Evolutionary conservation across 92 coral and sea anemone species (phyloP).

Genomic region (Porites cylindrica): DNA sequence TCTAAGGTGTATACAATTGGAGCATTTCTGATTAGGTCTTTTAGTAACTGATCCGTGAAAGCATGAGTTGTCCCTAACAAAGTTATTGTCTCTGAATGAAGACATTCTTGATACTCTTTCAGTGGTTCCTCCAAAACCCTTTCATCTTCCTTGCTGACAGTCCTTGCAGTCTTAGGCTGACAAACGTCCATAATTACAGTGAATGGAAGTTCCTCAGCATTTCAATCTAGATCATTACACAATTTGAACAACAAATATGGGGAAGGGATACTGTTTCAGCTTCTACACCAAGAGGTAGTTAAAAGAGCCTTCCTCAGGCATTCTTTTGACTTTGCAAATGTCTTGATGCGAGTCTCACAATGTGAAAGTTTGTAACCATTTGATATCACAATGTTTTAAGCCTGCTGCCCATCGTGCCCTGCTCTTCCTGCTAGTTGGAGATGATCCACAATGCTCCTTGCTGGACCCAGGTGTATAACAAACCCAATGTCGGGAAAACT

Average conservation of each 20-base stretch:
- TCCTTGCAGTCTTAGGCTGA: conserved; percentile 11
- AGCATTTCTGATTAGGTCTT: conserved; percentile 31
- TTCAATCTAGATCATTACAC: conserved; percentile 26
- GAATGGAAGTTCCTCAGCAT: neutral
- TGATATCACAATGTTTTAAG: conserved; percentile 54
- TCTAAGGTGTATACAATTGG: conserved; percentile 22
- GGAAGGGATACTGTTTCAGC: neutral
- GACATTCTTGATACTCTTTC: conserved; percentile 30
- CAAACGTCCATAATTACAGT: neutral
- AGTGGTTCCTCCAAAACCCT: conserved; percentile 19
- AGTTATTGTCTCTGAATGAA: conserved; percentile 31
- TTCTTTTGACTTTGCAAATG: neutral
- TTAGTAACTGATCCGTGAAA: conserved; percentile 37
- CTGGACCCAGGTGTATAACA: conserved; percentile 64
- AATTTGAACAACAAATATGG: conserved; percentile 45
- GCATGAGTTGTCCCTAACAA: conserved; percentile 37
- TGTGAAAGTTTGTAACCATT: conserved; percentile 60
- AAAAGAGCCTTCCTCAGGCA: conserved; percentile 41
- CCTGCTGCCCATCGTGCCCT: conserved; percentile 60
- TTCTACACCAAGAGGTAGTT: conserved; percentile 4
- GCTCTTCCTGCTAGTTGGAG: conserved; percentile 69
- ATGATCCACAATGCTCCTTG: conserved; percentile 53
- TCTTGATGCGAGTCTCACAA: conserved; percentile 41
- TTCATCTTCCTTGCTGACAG: conserved; percentile 12
- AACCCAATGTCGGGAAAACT: conserved; percentile 1